phyloP scores from a whole-genome alignment of 2,113 vertebrate species.

The Chunga burmeisteri region DNA sequence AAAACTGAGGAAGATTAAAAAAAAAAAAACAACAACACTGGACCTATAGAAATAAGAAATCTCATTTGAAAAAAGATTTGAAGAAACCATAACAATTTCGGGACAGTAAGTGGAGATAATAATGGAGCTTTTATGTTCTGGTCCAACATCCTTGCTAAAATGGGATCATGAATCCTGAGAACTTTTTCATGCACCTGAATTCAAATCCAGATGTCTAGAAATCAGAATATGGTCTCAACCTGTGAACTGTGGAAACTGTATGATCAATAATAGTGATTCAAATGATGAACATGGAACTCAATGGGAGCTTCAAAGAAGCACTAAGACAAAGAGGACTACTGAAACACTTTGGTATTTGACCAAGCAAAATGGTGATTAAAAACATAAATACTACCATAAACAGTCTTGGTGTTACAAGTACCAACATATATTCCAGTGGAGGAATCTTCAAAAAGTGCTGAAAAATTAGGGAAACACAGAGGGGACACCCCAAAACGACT shows the following conservation, averaged over 20 bases:
- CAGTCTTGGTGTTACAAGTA: background rate
- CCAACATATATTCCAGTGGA: background rate
- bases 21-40: background rate
- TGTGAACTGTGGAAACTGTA: background rate
- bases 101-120: background rate
- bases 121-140: rapidly evolving
- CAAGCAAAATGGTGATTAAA: background rate
- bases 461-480: background rate
- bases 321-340: background rate
- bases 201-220: background rate
- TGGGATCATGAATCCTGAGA: background rate
- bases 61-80: background rate
- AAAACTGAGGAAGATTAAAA: background rate
- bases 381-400: background rate
- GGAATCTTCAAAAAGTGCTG: background rate
- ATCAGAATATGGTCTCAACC: background rate
- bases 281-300: background rate
- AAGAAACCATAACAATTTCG: background rate
- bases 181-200: background rate
- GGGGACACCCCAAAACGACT: background rate
- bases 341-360: background rate
- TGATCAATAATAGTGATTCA: background rate
- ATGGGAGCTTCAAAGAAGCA: background rate
- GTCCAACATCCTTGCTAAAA: background rate
- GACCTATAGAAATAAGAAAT: background rate